Conservation (phyloP, 2,113 vertebrate species). For the Chrysochloris asiatica region DNA sequence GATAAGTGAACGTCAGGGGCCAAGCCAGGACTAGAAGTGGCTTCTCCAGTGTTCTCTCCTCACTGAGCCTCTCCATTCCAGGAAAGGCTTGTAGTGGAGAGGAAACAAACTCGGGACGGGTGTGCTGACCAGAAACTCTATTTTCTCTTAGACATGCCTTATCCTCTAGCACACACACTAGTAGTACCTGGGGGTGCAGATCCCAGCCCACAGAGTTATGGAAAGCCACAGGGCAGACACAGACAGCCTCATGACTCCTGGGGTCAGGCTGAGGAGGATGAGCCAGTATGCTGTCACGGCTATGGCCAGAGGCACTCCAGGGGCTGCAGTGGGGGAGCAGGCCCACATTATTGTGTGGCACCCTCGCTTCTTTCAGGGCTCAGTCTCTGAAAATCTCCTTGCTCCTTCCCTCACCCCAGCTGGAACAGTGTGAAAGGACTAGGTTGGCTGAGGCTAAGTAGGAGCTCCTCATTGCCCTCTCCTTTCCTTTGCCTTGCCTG, state of each 20-base stretch:
- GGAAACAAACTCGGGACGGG: not conserved
- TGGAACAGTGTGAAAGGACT: not conserved
- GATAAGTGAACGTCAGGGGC: not conserved
- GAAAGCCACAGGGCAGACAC: slow-evolving; percentile 10
- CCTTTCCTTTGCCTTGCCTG: slow-evolving; percentile 1
- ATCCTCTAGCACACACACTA: not conserved
- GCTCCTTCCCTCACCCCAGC: not conserved
- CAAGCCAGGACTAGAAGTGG: not conserved
- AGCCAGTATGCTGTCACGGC: not conserved
- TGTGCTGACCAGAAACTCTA: not conserved
- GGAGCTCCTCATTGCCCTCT: not conserved
- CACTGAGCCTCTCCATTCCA: not conserved
- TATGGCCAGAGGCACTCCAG: not conserved
- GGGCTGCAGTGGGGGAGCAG: not conserved
- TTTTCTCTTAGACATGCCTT: slow-evolving; percentile 7
- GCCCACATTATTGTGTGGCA: no score
- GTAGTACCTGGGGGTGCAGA: not conserved
- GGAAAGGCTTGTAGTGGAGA: slow-evolving; percentile 10
- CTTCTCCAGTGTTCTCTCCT: not conserved
- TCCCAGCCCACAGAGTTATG: not conserved
- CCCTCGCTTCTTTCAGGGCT: not conserved
- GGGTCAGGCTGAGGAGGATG: not conserved
- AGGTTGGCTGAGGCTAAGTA: not conserved
- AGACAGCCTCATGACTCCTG: slow-evolving; percentile 3
- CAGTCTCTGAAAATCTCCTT: not conserved